Conservation (phyloP, 2,797 vertebrate genomes). For the Coregonus suidteri region DNA sequence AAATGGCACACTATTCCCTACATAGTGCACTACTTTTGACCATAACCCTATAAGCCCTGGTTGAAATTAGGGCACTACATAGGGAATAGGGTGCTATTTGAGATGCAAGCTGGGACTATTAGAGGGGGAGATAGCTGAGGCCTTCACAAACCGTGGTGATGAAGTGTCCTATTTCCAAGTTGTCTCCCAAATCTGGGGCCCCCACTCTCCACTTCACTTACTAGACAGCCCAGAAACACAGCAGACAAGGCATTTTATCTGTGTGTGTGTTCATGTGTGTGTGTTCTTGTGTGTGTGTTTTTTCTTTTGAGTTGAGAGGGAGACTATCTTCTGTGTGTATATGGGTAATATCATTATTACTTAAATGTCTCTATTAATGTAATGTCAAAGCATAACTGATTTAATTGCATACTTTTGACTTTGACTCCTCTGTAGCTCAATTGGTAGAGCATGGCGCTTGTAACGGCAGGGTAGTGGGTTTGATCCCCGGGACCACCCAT, state of each 20-base stretch:
- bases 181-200: slow-evolving; percentile 65
- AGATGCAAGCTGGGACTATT: slow-evolving; percentile 53
- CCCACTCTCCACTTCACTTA: slow-evolving; percentile 47
- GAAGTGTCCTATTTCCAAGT: slow-evolving; percentile 67
- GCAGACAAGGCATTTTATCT: slow-evolving; percentile 53
- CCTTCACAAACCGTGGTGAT: slow-evolving; percentile 60
- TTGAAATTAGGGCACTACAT: background rate
- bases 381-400: background rate
- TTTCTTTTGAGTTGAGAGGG: background rate
- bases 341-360: background rate
- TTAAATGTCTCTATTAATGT: background rate
- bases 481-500: too few relatives aligned
- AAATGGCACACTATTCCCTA: background rate
- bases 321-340: background rate
- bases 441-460: too few relatives aligned
- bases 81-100: background rate
- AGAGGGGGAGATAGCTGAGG: slow-evolving; percentile 57
- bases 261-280: slow-evolving; percentile 18
- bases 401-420: background rate
- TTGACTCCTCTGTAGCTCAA: too few relatives aligned
- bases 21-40: background rate
- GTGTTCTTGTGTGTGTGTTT: too few relatives aligned
- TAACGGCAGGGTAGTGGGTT: too few relatives aligned
- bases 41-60: background rate
- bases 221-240: slow-evolving; percentile 46